phyloP scores from a whole-genome alignment of 1,140 invertebrate genomes.

The Drosophila parvula region DNA sequence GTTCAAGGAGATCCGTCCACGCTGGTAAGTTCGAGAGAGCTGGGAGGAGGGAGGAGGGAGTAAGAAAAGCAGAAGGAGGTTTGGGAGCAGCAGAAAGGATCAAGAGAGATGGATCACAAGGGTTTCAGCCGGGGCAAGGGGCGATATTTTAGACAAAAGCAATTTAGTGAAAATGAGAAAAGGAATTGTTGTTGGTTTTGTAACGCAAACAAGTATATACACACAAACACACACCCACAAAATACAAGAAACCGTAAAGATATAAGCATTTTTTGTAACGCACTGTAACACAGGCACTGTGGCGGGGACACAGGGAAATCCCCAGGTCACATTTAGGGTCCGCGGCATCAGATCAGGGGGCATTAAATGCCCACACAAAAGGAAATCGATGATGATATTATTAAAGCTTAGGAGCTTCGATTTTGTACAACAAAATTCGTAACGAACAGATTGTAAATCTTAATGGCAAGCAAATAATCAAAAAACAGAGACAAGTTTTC shows the following conservation, averaged over 20 bases:
- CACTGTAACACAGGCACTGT: slow-evolving; percentile 41
- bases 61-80: neutral
- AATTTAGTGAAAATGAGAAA: slow-evolving; percentile 77
- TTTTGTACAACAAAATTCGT: slow-evolving; percentile 32
- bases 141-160: slow-evolving; percentile 73
- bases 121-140: slow-evolving; percentile 35
- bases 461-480: neutral
- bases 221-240: neutral
- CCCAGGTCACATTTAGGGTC: neutral
- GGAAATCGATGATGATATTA: slow-evolving; percentile 19
- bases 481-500: too few species aligned
- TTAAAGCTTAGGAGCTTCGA: slow-evolving; percentile 33
- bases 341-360: neutral
- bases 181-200: slow-evolving; percentile 74
- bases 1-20: slow-evolving; percentile 89
- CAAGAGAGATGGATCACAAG: slow-evolving; percentile 42
- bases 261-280: slow-evolving; percentile 31
- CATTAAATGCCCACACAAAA: slow-evolving; percentile 21
- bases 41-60: neutral
- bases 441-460: slow-evolving; percentile 13
- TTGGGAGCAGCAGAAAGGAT: slow-evolving; percentile 34
- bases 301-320: slow-evolving; percentile 20
- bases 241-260: slow-evolving; percentile 16
- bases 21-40: slow-evolving; percentile 49
- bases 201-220: slow-evolving; percentile 42